These are phyloP conservation scores for Cisticola juncidis DNA, from an alignment of 2,113 vertebrate species.

Conservation along the genomic window DNA sequence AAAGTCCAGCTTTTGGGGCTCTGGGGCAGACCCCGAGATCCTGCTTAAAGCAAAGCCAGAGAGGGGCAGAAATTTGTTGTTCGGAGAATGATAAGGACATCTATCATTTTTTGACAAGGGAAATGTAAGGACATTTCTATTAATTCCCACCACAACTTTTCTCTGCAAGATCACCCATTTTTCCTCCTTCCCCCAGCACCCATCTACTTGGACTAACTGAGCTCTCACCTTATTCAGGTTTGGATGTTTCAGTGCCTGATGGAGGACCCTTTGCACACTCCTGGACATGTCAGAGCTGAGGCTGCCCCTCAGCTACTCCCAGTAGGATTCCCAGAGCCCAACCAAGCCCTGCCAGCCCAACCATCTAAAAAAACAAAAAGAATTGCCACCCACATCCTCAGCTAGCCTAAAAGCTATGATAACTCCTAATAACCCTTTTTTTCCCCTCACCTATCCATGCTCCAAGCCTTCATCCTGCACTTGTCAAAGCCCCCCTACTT, in stretches of 20 bases:
- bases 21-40: background rate
- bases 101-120: too few species aligned
- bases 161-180: background rate
- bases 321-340: background rate
- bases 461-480: background rate
- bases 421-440: background rate
- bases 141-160: background rate
- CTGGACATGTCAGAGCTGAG: background rate
- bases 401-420: background rate
- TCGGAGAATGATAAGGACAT: background rate
- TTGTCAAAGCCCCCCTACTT: background rate
- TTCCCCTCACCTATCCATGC: fast-evolving
- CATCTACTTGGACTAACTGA: background rate
- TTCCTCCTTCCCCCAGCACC: background rate
- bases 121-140: background rate
- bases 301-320: background rate
- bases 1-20: background rate
- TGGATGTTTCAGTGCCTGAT: background rate
- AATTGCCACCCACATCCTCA: background rate
- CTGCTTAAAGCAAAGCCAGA: background rate
- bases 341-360: background rate
- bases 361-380: fast-evolving
- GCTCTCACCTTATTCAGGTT: background rate
- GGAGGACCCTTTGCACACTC: background rate
- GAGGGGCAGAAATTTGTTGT: background rate